Evolutionary conservation across 2,888 invertebrate genomes (phyloP), one percentile per base, ranked within the genome.

Genomic region (Apotomis turbidana): DNA sequence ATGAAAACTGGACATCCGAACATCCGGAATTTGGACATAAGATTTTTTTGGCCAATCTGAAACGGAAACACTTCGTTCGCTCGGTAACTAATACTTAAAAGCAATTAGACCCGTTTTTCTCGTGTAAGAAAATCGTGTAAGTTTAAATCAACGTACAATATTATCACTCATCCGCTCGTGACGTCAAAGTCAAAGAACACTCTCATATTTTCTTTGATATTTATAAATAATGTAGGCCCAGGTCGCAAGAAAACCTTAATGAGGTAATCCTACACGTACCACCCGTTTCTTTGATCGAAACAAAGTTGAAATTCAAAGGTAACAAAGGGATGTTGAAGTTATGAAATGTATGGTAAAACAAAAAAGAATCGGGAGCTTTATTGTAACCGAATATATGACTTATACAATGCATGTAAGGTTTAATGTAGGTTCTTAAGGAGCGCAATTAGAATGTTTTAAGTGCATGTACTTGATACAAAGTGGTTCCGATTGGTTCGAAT

Each of bases 231-330:
- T 66, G 44, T 12, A 36, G 41, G 4, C 55, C 27, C 38, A 57
- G 27, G 60, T 60, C 55, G 10, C 51, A 51, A n/a, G n/a, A 41
- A n/a, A 12, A 10, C 12, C 27, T 27, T 71, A 71, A 71, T 71
- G 57, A 71, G 61, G 71, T 68, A 71, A 71, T 68, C 51, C 52
- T 68, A 68, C 61, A 68, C 44, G 55, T 36, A 6, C 55, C 46
- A 3, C 27, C 41, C 38, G 51, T 58, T 71, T 71, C 67, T 62
- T 70, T 70, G 73, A 52, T 36, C 41, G 57, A 58, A 71, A 64
- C 68, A 63, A 67, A 68, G 59, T 58, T 13, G 41, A 67, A 67
- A 68, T 49, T 71, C 71, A 71, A 71, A 71, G 71, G 57, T 44
- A 71, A 57, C 46, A 71, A 61, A 68, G 10, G 62, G 61, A 71